These are phyloP conservation scores for Ginglymostoma cirratum DNA, from an alignment of 2,113 vertebrate species.

Conservation along the genomic window DNA sequence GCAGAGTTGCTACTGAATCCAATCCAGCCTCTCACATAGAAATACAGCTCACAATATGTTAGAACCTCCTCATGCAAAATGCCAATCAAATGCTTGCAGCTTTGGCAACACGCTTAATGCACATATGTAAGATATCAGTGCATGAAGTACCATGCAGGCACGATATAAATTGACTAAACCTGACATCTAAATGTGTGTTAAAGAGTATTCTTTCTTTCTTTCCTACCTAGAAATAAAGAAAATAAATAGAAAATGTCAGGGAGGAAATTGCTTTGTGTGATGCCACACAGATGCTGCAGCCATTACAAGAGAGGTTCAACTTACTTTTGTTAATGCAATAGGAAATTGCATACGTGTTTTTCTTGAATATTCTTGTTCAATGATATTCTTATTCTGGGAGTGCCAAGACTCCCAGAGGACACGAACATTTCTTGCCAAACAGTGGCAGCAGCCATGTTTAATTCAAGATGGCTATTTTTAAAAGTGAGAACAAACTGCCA, in stretches of 20 bases:
- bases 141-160: background rate
- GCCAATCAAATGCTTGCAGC: background rate
- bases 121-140: constrained; percentile 29
- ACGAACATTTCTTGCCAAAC: background rate
- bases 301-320: background rate
- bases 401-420: background rate
- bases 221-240: constrained; percentile 8
- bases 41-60: background rate
- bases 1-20: background rate
- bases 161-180: background rate
- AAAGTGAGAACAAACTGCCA: background rate
- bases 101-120: background rate
- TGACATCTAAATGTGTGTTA: background rate
- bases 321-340: background rate
- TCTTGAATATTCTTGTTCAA: background rate
- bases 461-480: background rate
- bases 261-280: constrained; percentile 8
- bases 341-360: background rate
- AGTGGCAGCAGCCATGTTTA: background rate
- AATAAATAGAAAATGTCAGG: constrained; percentile 30
- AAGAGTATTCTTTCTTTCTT: background rate
- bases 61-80: background rate
- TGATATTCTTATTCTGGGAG: background rate
- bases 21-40: background rate
- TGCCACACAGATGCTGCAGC: constrained; percentile 18